Base-by-base conservation (phyloP, 1,140 invertebrate genomes). In the Neoseiulus cucumeris region DNA sequence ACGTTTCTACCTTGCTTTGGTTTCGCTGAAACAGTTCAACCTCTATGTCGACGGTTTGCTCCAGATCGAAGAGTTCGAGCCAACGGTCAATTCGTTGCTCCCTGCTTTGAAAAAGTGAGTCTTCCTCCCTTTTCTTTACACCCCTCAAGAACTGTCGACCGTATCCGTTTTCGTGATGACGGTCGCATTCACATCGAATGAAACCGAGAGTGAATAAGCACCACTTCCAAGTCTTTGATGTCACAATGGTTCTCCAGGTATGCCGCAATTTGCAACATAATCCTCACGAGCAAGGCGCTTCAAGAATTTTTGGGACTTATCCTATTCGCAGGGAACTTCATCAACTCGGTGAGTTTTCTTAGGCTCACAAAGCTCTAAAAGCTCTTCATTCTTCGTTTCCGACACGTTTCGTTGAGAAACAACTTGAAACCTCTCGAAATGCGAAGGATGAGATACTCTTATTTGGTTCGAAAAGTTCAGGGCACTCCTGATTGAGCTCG, bases 241-340 rank as follows among this genome's bases (percentile, higher is more conserved):
- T 39, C 33, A 6, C 33, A 20, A 59, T 2, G 14, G 1, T 59
- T 25, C 22, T 59, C 22, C 22, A 59, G 51, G 22, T 59, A 59
- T 9, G 25, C 51, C 17, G 14, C 14, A 59, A 59, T 59, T 17
- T 59, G 51, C 51, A 25, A 25, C 17, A 59, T 20, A 1, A 59
- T 59, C 33, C 51, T 59, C 22, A 33, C 25, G 17, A 59, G 51
- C 51, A 59, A 25, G 33, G 33, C 25, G 4, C 76, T 89, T 2
- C 84, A 90, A 76, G 88, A 93, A 76, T 83, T 93, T n/a, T 78
- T 93, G 14, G 91, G 91, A 72, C 88, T 93, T 82, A 84, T 92
- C n/a, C 76, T 95, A 5, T 85, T 89, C 4, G 85, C 89, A 28
- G 91, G 91, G 39, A 95, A 94, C 76, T 95, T 93, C 76, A 79